Base-by-base conservation (phyloP, 2,113 vertebrate genomes). In the Condylura cristata region DNA sequence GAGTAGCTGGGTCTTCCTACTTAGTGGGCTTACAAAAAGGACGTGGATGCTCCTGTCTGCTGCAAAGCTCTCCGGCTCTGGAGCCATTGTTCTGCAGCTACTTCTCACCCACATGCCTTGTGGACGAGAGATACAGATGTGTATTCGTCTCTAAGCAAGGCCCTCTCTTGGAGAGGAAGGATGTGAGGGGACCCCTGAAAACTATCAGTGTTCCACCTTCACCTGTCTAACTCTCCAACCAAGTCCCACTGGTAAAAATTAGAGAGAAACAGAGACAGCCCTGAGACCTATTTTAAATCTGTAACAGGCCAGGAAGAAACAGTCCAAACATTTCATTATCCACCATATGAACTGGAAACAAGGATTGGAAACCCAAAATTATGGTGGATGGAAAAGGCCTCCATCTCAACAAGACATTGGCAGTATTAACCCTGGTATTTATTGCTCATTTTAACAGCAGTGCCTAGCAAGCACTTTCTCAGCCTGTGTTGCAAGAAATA, bases 401-500 rank as follows among this genome's bases (percentile, higher is more conserved):
- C 89, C 60, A 8, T 30, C 26, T 68, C 95, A 95, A 97, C 46
- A 94, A 98, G 94, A 97, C 94, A 95, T 94, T 96, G 97, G 81
- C 96, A 96, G 76, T 95, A 95, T 97, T 97, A 97, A 90, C 90
- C 89, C 85, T 97, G 96, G 97, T 97, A 98, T 98, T 98, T 98
- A 98, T 98, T 98, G 96, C 93, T 97, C 90, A 78, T 97, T 98
- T 98, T 98, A 97, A 98, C 96, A 96, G 91, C 94, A 94, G 94
- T 96, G 97, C 97, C 96, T 96, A 94, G 96, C 97, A 96, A 98
- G 96, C 97, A 95, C 95, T 98, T 98, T 98, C 96, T 97, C 94
- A 96, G 96, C 92, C 96, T 2, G 22, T 80, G 53, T 96, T 97
- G 96, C 90, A 97, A 96, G 97, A 98, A 97, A 96, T 98, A 95